Conservation (phyloP, 2,113 vertebrate species). For the Solea senegalensis region DNA sequence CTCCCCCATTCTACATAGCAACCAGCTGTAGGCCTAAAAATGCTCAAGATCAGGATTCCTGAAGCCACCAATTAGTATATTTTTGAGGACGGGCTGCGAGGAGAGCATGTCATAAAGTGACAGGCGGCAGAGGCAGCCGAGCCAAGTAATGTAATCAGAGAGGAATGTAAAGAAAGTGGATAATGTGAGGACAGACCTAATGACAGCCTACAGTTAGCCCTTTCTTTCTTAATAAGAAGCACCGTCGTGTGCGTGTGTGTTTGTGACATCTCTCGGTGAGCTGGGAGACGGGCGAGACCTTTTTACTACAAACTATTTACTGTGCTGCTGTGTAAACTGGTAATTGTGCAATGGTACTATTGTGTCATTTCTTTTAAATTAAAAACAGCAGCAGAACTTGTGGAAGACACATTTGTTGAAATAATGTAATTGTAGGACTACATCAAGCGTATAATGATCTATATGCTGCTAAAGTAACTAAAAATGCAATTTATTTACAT, state of each 20-base stretch:
- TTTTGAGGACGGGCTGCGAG: neutral
- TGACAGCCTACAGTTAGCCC: conserved; percentile 4
- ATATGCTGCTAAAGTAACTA: no score
- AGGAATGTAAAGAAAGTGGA: conserved; percentile 46
- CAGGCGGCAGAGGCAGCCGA: conserved; percentile 29
- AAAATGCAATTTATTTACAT: no score
- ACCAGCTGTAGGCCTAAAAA: conserved; percentile 25
- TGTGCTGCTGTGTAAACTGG: neutral
- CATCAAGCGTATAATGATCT: no score
- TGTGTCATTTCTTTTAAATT: no score
- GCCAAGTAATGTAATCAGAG: conserved; percentile 51
- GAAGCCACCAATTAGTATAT: conserved; percentile 21
- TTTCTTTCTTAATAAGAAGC: conserved; percentile 27
- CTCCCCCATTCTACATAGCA: conserved; percentile 9
- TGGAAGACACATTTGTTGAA: no score
- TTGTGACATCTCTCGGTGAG: conserved; percentile 26
- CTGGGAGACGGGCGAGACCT: conserved; percentile 13
- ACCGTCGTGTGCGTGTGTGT: neutral
- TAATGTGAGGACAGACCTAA: conserved; percentile 26
- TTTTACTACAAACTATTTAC: conserved; percentile 24
- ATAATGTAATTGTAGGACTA: no score
- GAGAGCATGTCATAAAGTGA: conserved; percentile 26
- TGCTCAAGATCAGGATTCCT: conserved; percentile 24
- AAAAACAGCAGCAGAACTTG: no score
- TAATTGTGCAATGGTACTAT: no score